Percentiles rank a stretch among this genome's conserved stretches.
These are phyloP conservation scores for Drosophila gunungcola DNA, from an alignment of 1,140 invertebrate genomes.

Conservation along the genomic window DNA sequence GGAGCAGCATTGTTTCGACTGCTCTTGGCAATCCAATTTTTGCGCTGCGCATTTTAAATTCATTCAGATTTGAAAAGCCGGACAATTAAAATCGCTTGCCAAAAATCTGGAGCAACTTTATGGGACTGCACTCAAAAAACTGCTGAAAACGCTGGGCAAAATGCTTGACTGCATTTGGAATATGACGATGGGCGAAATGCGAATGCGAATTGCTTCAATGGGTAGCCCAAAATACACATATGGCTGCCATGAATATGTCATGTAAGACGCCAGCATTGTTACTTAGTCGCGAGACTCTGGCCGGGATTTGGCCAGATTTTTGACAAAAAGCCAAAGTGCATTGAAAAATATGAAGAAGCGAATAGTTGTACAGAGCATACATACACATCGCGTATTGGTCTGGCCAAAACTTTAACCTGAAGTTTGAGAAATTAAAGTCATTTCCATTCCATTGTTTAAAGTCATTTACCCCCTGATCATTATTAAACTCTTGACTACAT, in stretches of 20 bases:
- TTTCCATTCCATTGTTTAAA: too few relatives aligned
- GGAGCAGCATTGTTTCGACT: slow-evolving; percentile 49
- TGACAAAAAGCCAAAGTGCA: slow-evolving; percentile 75
- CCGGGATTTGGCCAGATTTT: slow-evolving; percentile 43
- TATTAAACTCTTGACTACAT: neutral
- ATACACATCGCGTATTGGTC: slow-evolving; percentile 12
- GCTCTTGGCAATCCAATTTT: slow-evolving; percentile 28
- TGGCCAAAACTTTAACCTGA: neutral
- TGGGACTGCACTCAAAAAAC: slow-evolving; percentile 56
- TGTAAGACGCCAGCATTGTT: slow-evolving; percentile 51
- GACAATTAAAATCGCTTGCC: slow-evolving; percentile 76
- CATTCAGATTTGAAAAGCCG: slow-evolving; percentile 59
- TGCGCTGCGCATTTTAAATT: slow-evolving; percentile 45
- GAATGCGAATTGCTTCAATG: slow-evolving; percentile 19
- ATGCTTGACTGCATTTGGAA: slow-evolving; percentile 56
- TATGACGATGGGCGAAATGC: slow-evolving; percentile 10
- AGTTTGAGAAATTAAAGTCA: neutral
- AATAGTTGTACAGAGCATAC: slow-evolving; percentile 20
- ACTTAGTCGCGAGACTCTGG: slow-evolving; percentile 38
- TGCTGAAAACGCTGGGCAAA: slow-evolving; percentile 57
- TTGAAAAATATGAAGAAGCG: slow-evolving; percentile 62
- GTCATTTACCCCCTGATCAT: too few relatives aligned
- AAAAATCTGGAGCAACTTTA: slow-evolving; percentile 69
- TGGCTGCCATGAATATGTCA: slow-evolving; percentile 67
- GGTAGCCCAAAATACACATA: slow-evolving; percentile 42